Conservation (phyloP, 1,140 invertebrate species). For the Nasonia longicornis region DNA sequence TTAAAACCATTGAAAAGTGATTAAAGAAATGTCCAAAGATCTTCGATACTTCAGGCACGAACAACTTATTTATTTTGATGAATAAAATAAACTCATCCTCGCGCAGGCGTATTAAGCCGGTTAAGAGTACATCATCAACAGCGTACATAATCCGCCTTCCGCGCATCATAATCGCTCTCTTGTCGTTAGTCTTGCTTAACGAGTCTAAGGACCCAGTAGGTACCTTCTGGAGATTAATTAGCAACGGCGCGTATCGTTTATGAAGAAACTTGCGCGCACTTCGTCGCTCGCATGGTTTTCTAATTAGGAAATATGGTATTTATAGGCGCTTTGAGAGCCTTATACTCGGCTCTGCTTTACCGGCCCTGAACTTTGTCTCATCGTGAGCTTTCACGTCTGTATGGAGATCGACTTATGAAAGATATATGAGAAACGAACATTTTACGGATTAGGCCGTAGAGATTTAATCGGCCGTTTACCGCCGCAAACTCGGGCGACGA, state of each 20-base stretch:
- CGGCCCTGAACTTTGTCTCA: not conserved
- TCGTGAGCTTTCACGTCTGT: not conserved
- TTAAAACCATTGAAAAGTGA: too few species aligned
- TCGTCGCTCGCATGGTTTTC: not conserved
- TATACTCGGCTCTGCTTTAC: not conserved
- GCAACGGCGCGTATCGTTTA: not conserved
- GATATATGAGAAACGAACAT: too few species aligned
- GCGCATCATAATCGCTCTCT: not conserved
- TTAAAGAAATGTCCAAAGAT: too few species aligned
- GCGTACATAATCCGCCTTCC: not conserved
- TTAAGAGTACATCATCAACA: too few species aligned
- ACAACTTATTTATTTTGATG: too few species aligned
- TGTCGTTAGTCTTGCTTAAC: constrained; percentile 9
- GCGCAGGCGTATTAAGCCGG: too few species aligned
- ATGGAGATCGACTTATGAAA: not conserved
- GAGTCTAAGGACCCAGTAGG: not conserved
- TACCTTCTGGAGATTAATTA: constrained; percentile 19
- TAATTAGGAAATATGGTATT: constrained; percentile 26
- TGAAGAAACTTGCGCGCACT: not conserved
- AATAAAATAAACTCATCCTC: too few species aligned
- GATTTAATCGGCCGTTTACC: too few species aligned
- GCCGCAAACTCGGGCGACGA: not conserved
- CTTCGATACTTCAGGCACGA: too few species aligned
- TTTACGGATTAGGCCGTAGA: too few species aligned
- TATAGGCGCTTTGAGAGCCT: not conserved